Conservation (phyloP, 2,113 vertebrate species). For the Axis porcinus region DNA sequence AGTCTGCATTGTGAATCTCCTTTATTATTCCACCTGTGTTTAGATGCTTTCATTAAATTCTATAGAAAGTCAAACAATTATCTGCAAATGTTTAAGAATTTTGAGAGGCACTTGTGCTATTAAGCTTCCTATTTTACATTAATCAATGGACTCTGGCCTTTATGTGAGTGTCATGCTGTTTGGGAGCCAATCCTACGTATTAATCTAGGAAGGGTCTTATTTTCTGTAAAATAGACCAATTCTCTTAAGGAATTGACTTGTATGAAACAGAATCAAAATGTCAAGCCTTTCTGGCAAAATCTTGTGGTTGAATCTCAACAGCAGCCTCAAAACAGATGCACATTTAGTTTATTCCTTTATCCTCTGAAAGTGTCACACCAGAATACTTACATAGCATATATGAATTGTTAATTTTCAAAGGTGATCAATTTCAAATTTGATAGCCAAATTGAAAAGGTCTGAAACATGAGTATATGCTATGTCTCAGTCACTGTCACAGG, state of each 20-base stretch:
- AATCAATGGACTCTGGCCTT: not conserved
- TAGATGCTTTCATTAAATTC: not conserved
- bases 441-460: not conserved
- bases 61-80: not conserved
- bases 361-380: not conserved
- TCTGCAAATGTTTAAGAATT: not conserved
- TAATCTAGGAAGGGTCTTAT: not conserved
- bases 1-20: not conserved
- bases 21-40: not conserved
- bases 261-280: not conserved
- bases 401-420: not conserved
- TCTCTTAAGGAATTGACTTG: not conserved
- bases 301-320: not conserved
- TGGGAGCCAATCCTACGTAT: not conserved
- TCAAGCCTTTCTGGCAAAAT: not conserved
- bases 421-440: not conserved
- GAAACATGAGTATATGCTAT: not conserved
- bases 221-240: not conserved
- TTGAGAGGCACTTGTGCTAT: not conserved
- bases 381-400: not conserved
- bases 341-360: not conserved
- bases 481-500: not conserved
- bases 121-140: not conserved
- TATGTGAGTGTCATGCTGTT: not conserved
- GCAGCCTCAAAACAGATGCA: not conserved